Base-by-base conservation (phyloP, 2,888 invertebrate genomes). In the Chaetoderma sp. region DNA sequence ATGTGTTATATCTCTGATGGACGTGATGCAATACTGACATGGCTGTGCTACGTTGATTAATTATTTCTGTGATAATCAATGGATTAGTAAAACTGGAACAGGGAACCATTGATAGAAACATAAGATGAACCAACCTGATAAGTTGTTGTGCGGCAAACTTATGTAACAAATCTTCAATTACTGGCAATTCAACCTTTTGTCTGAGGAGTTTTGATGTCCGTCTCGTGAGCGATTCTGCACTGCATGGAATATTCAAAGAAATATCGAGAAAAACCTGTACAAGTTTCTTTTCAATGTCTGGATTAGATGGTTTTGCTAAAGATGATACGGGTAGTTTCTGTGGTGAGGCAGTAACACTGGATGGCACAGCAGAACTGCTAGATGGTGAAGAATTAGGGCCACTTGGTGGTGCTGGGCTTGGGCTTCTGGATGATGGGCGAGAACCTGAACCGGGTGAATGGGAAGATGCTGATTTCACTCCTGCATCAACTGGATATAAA, bases 111-210 rank as follows among this genome's bases (percentile, higher is more conserved):
- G n/a, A n/a, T n/a, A n/a, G n/a, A n/a, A n/a, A n/a, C n/a, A n/a
- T n/a, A n/a, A n/a, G n/a, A n/a, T n/a, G 27, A 28, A 58, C 45
- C 44, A 57, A 81, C 81, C 75, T 90, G 66, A 93, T 90, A 58
- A 92, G 84, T 80, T 91, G 91, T 82, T 93, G 93, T n/a, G 91
- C 90, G 1, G 93, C 91, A 83, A 94, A 90, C 84, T 94, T 94
- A 75, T 92, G 91, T 4, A 94, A 85, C 54, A 94, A 88, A 83
- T 92, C 92, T 74, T 91, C 91, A 8, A 94, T 89, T 72, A 90
- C 89, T 54, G 90, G 88, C 71, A 91, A 90, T 3, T 90, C 88
- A 5, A 91, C 88, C 67, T 89, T 88, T 56, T 88, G 87, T 73
- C 87, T 80, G 80, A 86, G 71, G 44, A 86, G 88, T 78, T 88